Evolutionary conservation across 2,797 vertebrate species (phyloP).

Genomic region (Nyctalus aviator): DNA sequence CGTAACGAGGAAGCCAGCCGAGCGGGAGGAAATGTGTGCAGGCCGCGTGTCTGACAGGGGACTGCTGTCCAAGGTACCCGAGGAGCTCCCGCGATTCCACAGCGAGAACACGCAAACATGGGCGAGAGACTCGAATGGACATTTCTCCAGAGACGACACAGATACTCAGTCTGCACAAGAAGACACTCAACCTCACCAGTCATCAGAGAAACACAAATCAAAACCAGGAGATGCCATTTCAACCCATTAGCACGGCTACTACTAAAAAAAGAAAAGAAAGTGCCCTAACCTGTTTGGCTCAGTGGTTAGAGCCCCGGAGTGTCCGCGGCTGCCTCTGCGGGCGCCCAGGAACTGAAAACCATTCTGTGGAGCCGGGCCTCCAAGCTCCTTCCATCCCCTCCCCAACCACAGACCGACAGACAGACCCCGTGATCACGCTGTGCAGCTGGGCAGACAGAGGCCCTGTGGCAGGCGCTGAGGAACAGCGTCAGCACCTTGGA

Average conservation of each 20-base stretch:
- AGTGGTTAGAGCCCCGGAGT: not conserved
- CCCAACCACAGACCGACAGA: not conserved
- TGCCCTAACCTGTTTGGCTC: no score
- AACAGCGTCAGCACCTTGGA: not conserved
- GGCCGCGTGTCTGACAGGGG: no score
- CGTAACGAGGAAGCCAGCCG: no score
- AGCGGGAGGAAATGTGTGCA: no score
- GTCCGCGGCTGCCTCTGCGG: not conserved
- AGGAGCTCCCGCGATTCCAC: not conserved
- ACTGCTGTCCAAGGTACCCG: not conserved
- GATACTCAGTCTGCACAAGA: not conserved
- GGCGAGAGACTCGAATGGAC: not conserved
- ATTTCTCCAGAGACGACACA: slow-evolving; percentile 4
- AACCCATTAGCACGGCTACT: not conserved
- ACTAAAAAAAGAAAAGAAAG: not conserved
- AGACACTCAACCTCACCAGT: not conserved
- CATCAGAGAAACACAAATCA: slow-evolving; percentile 1
- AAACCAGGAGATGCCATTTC: not conserved
- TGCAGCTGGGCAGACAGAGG: not conserved
- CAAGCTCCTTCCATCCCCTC: not conserved
- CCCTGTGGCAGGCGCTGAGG: not conserved
- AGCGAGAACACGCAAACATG: not conserved
- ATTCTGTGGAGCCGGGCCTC: not conserved
- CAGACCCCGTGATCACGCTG: not conserved
- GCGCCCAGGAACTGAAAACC: not conserved